Evolutionary conservation across 1,140 invertebrate species (phyloP).

Genomic region (Hirudo medicinalis): DNA sequence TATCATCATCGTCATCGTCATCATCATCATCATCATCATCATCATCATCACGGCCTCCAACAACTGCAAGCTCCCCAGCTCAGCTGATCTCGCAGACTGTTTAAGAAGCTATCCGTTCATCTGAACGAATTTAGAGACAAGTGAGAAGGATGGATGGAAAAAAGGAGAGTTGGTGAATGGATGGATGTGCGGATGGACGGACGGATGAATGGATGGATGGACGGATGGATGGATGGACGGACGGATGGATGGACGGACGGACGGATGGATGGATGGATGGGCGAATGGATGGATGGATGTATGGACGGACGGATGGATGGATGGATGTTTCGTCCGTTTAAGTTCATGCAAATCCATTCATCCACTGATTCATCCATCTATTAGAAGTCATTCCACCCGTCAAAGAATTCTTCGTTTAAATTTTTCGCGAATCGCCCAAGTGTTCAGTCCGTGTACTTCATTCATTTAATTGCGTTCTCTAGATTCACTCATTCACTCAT

Average conservation of each 20-base stretch:
- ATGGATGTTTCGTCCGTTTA: not conserved
- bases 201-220: too few relatives aligned
- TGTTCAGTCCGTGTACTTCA: not conserved
- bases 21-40: too few relatives aligned
- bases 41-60: too few relatives aligned
- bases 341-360: not conserved
- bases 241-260: not conserved
- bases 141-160: too few relatives aligned
- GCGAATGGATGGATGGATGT: too few relatives aligned
- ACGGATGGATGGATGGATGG: too few relatives aligned
- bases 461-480: not conserved
- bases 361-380: not conserved
- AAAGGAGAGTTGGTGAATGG: too few relatives aligned
- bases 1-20: not conserved
- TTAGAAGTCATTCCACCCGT: not conserved
- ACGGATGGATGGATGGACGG: not conserved
- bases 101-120: too few relatives aligned
- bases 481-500: constrained; percentile 14
- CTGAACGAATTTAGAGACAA: too few relatives aligned
- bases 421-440: not conserved
- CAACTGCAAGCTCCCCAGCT: too few relatives aligned
- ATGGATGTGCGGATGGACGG: too few relatives aligned
- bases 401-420: not conserved
- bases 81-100: too few relatives aligned
- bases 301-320: not conserved